phyloP scores from a whole-genome alignment of 2,888 invertebrate species.

The Sphaerophoria taeniata region DNA sequence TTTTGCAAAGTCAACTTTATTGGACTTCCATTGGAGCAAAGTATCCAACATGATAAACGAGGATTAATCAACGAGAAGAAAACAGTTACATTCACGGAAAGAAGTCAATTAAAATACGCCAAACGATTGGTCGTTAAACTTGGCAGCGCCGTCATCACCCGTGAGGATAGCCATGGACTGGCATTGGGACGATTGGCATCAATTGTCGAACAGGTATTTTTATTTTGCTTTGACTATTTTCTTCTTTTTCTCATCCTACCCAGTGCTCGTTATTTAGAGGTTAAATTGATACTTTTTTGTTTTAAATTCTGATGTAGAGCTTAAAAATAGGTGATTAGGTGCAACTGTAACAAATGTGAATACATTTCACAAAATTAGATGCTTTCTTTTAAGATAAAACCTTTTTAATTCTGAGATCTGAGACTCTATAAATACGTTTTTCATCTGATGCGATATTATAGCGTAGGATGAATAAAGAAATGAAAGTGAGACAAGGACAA shows the following conservation, averaged over 20 bases:
- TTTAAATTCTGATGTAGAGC: background rate
- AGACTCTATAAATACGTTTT: background rate
- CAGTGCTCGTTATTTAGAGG: background rate
- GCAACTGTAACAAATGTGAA: background rate
- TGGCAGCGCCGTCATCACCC: conserved; percentile 98
- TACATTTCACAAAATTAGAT: background rate
- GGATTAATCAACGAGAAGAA: conserved; percentile 76
- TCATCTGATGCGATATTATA: too few species aligned
- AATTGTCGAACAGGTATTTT: conserved; percentile 96
- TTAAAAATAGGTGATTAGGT: background rate
- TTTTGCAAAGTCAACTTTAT: too few species aligned
- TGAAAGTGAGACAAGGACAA: too few species aligned
- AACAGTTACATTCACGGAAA: conserved; percentile 89
- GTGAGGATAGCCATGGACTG: conserved; percentile 98
- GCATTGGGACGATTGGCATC: conserved; percentile 98
- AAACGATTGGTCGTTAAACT: conserved; percentile 96
- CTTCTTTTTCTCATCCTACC: background rate
- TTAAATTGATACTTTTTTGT: background rate
- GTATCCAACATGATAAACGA: conserved; percentile 65
- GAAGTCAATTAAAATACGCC: conserved; percentile 95
- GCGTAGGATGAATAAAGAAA: too few species aligned
- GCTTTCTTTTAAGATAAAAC: background rate
- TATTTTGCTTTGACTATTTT: background rate
- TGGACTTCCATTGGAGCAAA: too few species aligned
- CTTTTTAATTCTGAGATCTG: background rate